Conservation (phyloP, 2,113 vertebrate genomes). For the Platanista minor region DNA sequence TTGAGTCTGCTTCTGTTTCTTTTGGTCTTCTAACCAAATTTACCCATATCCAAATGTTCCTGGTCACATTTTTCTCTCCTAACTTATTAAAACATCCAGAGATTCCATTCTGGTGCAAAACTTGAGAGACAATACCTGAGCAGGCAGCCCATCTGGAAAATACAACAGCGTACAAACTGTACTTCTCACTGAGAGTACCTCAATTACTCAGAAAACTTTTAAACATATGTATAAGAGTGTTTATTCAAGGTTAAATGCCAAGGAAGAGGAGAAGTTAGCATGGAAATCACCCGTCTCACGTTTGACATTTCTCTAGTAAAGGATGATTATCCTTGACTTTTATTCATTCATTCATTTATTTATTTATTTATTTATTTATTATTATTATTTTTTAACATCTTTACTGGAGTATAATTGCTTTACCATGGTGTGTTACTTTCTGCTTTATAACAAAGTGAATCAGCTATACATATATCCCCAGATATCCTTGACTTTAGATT, state of each 20-base stretch:
- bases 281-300: neutral
- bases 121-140: neutral
- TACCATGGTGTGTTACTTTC: too few relatives aligned
- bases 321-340: conserved; percentile 25
- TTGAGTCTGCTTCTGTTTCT: neutral
- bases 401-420: too few relatives aligned
- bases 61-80: neutral
- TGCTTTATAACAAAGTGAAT: too few relatives aligned
- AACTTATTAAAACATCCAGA: neutral
- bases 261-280: neutral
- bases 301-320: conserved; percentile 37
- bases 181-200: neutral
- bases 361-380: too few relatives aligned
- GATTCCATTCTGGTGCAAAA: neutral
- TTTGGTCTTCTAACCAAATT: neutral
- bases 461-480: too few relatives aligned
- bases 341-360: too few relatives aligned
- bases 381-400: too few relatives aligned
- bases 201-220: neutral
- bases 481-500: conserved; percentile 27
- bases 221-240: neutral
- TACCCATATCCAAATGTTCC: neutral
- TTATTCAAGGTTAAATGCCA: conserved; percentile 43
- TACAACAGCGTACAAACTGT: neutral
- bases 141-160: neutral